Evolutionary conservation across 2,888 invertebrate genomes (phyloP), one percentile per base, ranked within the genome.

Genomic region (Aphodius granarius): DNA sequence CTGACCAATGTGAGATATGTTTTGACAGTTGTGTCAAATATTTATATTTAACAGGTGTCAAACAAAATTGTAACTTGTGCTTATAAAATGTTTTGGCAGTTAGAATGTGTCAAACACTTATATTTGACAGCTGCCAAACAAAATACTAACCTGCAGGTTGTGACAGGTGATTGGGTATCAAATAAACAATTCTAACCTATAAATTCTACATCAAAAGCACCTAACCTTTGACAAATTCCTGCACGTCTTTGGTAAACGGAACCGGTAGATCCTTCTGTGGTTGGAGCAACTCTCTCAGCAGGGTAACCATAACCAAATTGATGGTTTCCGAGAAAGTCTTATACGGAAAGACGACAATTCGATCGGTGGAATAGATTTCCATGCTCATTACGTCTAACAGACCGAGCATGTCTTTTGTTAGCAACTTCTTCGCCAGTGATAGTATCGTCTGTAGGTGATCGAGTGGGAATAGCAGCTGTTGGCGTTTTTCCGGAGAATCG

Each of bases 281-380:
- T 83, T 97, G 96, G 76, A 98, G 87, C 73, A 99, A 88, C 86
- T 99, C 98, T 78, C 97, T 89, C 77, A 99, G 88, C 73, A 99
- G 87, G 0, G 97, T 96, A 0, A 99, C 95, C 91, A 97, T 92
- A 0, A 97, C 97, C 74, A 99, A 89, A 86, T 96, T 97, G 74
- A 99, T 89, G 0, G 97, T 97, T 87, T 99, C 99, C 77, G 97
- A 97, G 85, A 98, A 97, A 0, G 96, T 95, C 84, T 95, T 95
- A 87, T 98, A 98, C 0, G 97, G 97, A 85, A 97, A 98, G 80
- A 91, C 90, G 82, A 89, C 87, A 80, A 93, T 93, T 84, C 92
- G 92, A 78, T 92, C 92, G 43, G 92, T 91, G 19, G 91, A 89
- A 83, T 92, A 93, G 66, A 96, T 92, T 86, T 96, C 95, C 77